Evolutionary conservation across 2,888 invertebrate genomes (phyloP).

Genomic region (Clusia tigrina): DNA sequence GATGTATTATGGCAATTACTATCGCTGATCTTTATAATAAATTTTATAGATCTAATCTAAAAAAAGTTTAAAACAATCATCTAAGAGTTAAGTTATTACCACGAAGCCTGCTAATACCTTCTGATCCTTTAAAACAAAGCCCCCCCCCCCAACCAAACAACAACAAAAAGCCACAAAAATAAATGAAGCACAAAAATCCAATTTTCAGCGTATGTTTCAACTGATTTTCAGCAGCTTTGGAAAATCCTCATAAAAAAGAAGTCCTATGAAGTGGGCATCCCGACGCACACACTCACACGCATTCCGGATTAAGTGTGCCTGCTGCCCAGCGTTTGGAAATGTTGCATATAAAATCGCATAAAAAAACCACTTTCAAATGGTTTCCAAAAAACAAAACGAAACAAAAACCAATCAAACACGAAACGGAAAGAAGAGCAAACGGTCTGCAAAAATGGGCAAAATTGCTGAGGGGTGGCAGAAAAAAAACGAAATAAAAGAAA

Average conservation of each 20-base stretch:
- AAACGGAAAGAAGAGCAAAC: constrained; percentile 1
- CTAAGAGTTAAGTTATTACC: neutral
- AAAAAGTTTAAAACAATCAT: too few relatives aligned
- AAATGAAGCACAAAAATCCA: constrained; percentile 16
- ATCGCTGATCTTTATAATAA: too few relatives aligned
- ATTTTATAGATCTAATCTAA: too few relatives aligned
- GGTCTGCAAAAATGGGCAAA: neutral
- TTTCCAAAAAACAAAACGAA: constrained; percentile 16
- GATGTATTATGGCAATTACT: too few relatives aligned
- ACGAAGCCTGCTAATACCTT: neutral
- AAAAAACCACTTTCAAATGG: too few relatives aligned
- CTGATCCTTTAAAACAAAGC: neutral
- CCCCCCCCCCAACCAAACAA: neutral
- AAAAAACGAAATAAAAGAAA: neutral
- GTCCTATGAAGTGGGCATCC: neutral
- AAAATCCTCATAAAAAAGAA: neutral
- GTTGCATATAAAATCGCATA: neutral
- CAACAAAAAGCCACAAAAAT: neutral
- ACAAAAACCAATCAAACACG: constrained; percentile 9
- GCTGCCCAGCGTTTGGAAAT: neutral
- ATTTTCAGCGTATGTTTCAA: constrained; percentile 29
- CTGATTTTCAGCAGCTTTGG: constrained; percentile 31
- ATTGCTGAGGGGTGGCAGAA: neutral
- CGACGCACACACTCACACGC: neutral
- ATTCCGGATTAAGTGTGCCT: neutral